Conservation (phyloP, 2,113 vertebrate genomes). For the Beaufortia kweichowensis region DNA sequence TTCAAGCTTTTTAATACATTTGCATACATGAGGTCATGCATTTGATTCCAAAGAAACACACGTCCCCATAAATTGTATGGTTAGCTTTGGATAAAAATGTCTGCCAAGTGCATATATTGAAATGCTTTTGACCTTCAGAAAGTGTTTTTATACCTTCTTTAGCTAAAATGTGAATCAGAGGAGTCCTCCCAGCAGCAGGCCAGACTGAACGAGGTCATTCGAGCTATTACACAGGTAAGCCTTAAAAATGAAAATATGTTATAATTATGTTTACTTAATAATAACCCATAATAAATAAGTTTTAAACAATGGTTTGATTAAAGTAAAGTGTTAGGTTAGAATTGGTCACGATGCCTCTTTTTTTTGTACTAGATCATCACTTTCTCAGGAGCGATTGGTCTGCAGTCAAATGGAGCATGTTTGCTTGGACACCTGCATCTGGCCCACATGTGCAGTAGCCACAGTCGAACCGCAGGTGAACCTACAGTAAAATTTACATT, state of each 20-base stretch:
- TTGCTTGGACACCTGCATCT: constrained; percentile 87
- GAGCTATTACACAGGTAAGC: constrained; percentile 84
- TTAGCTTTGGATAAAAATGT: no score
- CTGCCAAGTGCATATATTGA: background rate
- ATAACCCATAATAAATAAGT: no score
- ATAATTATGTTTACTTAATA: no score
- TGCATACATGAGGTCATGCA: no score
- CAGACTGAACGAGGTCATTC: constrained; percentile 88
- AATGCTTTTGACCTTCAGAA: background rate
- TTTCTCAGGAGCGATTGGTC: constrained; percentile 86
- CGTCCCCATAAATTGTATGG: no score
- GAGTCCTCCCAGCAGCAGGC: constrained; percentile 84
- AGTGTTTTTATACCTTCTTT: constrained; percentile 15
- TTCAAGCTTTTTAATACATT: no score
- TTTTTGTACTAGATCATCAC: constrained; percentile 77
- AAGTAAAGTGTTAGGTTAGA: background rate
- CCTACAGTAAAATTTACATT: background rate
- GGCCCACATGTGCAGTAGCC: constrained; percentile 80
- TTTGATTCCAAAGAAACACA: no score
- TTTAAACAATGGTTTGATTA: background rate
- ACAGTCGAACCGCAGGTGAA: constrained; percentile 86
- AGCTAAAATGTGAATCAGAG: constrained; percentile 84
- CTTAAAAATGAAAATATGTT: no score
- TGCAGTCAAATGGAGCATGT: constrained; percentile 90
- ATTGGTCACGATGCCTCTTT: background rate